phyloP scores from a whole-genome alignment of 2,888 invertebrate species.

The Drosophila acutilabella region DNA sequence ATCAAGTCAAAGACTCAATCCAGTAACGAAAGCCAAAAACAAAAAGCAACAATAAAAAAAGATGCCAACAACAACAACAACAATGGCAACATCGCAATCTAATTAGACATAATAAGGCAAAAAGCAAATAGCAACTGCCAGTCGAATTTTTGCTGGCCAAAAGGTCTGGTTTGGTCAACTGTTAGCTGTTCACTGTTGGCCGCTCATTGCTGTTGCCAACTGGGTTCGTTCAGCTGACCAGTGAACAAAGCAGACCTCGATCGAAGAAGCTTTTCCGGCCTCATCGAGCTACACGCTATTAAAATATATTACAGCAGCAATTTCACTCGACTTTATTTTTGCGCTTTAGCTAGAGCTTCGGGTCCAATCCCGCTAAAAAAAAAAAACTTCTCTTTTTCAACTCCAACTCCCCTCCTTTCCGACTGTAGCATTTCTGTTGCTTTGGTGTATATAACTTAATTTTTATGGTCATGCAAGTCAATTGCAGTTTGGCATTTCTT shows the following conservation, averaged over 20 bases:
- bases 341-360: conserved; percentile 56
- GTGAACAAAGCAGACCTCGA: conserved; percentile 29
- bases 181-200: conserved; percentile 36
- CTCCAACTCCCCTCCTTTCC: background rate
- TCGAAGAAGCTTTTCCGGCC: conserved; percentile 52
- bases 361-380: conserved; percentile 4
- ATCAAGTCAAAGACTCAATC: conserved; percentile 32
- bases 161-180: conserved; percentile 63
- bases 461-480: conserved; percentile 83
- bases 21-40: conserved; percentile 28
- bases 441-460: conserved; percentile 81
- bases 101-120: conserved; percentile 79
- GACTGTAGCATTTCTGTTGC: conserved; percentile 21
- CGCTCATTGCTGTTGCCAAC: conserved; percentile 39
- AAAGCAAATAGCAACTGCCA: conserved; percentile 27
- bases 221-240: conserved; percentile 31
- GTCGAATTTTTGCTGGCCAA: conserved; percentile 55
- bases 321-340: conserved; percentile 77
- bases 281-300: conserved; percentile 55
- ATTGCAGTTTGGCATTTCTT: conserved; percentile 81
- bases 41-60: conserved; percentile 31
- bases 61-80: conserved; percentile 38
- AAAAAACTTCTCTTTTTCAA: background rate
- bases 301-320: conserved; percentile 81
- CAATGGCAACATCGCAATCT: conserved; percentile 63